Base-by-base conservation (phyloP, 2,113 vertebrate genomes). In the Probosciger aterrimus region DNA sequence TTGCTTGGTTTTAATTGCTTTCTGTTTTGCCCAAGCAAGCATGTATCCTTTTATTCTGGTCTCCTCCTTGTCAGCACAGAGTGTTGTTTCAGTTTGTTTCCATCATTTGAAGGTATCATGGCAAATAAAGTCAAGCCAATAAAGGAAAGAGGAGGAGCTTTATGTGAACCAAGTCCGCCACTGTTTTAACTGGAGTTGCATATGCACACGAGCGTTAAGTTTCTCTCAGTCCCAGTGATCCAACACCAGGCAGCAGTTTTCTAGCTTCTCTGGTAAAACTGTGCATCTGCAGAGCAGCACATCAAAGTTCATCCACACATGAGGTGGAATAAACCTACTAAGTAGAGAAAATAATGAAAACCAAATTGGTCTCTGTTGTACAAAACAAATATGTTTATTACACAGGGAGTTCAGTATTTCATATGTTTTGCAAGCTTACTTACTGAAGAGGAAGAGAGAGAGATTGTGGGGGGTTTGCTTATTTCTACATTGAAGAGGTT, bases 31-130 rank as follows among this genome's bases (percentile, higher is more conserved):
- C 30, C 18, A 46, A 28, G 9, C 5, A 46, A 49, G 4, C 0
- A 0, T 6, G 4, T 10, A 3, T 43, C 23, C 3, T 25, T 86
- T 60, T 43, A n/a, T 62, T 20, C 15, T 39, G 5, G 0, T 62
- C 37, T 71, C 8, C 25, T 25, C 7, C 8, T 33, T 27, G 4
- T 43, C 86, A 81, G 22, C 13, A 39, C 5, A 43, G 22, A 41
- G 7, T 8, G 14, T 35, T 69, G 1, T 50, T 93, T 65, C 18
- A 11, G 19, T 77, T 83, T 60, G 8, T 65, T 94, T 65, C 33
- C 14, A 9, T 47, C 6, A 6, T 9, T 49, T 73, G 17, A 82
- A 87, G 24, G 1, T 47, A 63, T 18, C 9, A 43, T 17, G 31
- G 28, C 12, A 85, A 88, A 68, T n/a, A 67, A 76, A 59, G 5